Percentiles rank a stretch among this genome's conserved stretches.
These are phyloP conservation scores for Stictonetta naevosa DNA, from an alignment of 2,113 vertebrate genomes.

Conservation along the genomic window DNA sequence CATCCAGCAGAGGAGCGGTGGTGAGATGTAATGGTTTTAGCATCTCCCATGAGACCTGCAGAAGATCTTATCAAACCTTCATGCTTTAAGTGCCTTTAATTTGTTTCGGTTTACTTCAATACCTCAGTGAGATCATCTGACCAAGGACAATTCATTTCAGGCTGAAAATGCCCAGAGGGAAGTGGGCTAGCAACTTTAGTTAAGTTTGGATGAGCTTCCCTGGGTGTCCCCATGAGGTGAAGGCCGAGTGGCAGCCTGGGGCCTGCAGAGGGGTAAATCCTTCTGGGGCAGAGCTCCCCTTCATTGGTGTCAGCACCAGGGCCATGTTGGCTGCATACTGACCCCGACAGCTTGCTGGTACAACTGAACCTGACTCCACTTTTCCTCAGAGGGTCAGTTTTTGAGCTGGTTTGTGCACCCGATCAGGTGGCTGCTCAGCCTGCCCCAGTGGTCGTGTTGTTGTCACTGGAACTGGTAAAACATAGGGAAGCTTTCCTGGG, in stretches of 20 bases:
- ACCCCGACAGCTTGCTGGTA: not conserved
- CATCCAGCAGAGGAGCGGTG: not conserved
- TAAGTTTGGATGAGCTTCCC: not conserved
- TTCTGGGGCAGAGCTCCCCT: not conserved
- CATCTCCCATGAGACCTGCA: not conserved
- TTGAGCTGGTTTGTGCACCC: not conserved
- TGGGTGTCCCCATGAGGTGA: not conserved
- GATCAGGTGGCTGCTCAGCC: not conserved
- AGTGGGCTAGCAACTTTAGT: not conserved
- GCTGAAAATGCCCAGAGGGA: not conserved
- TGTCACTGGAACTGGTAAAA: not conserved
- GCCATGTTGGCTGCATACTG: not conserved
- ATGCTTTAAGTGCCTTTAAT: not conserved
- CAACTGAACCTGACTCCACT: rapidly evolving
- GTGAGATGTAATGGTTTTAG: not conserved
- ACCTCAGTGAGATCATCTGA: not conserved
- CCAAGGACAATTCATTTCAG: not conserved
- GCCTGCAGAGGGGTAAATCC: not conserved
- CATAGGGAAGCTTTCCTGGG: not conserved
- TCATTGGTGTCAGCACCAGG: not conserved
- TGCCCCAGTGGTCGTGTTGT: not conserved
- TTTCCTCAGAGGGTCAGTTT: not conserved
- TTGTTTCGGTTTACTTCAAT: not conserved
- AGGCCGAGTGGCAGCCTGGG: not conserved
- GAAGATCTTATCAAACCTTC: not conserved